Base-by-base conservation (phyloP, 2,113 vertebrate genomes). In the Grantiella picta region DNA sequence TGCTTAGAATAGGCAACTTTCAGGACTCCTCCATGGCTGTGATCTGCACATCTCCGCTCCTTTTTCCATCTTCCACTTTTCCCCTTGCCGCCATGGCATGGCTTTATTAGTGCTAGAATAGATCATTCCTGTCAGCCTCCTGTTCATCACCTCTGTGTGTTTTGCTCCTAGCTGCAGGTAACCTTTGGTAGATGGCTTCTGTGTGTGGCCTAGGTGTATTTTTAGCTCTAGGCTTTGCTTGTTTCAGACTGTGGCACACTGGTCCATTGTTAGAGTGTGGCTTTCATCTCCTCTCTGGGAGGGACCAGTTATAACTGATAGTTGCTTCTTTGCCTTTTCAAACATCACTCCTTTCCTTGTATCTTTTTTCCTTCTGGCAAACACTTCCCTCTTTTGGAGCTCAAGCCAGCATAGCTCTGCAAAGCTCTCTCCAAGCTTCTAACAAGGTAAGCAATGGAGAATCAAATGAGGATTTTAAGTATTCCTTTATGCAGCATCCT, bases 341-440 rank as follows among this genome's bases (percentile, higher is more conserved):
- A 94, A 97, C 87, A 91, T 95, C 91, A 94, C 89, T 96, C 89
- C 94, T 95, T 91, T 97, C 95, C 96, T 97, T 96, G 73, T 95
- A 93, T 95, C 89, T 96, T 80, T 96, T 96, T 93, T 94, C 91
- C 88, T 94, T 95, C 95, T 96, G 95, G 92, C 94, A 96, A 92
- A 96, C 93, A 95, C 89, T 88, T 96, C 85, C 94, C 82, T 95
- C 86, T 93, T 96, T 95, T 61, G 96, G 96, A 97, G 96, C 86
- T 93, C 96, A 93, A 97, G 95, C 90, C 95, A 96, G 72, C 95
- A 93, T 94, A 97, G 95, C 88, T 96, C 95, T 97, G 90, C 95
- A 96, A 94, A 96, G 86, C 94, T 96, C 90, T 94, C 85, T 92
- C 86, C 93, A 93, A 70, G 88, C 90, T 94, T 93, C 96, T 92